Conservation (phyloP, 2,797 vertebrate species). For the Microchirus variegatus region DNA sequence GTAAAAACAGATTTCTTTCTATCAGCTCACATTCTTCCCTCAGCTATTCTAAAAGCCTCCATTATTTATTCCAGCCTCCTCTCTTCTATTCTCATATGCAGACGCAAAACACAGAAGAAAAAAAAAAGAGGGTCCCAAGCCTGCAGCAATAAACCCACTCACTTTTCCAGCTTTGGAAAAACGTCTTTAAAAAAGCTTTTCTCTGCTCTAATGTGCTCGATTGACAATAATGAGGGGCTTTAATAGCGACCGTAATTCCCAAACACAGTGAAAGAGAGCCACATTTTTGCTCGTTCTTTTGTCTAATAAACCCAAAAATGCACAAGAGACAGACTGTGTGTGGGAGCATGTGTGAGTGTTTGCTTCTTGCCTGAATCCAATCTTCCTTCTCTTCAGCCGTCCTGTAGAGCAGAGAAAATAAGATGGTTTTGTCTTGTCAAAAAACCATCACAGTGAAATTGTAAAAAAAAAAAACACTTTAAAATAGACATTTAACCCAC, state of each 20-base stretch:
- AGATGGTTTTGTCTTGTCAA: not conserved
- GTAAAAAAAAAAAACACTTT: too few relatives aligned
- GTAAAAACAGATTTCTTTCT: too few relatives aligned
- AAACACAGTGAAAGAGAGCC: conserved; percentile 31
- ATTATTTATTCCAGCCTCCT: not conserved
- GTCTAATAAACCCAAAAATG: conserved; percentile 32
- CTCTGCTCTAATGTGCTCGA: conserved; percentile 54
- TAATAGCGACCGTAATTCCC: conserved; percentile 50
- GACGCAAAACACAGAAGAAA: not conserved
- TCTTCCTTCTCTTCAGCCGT: conserved; percentile 95
- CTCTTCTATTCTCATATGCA: conserved; percentile 2
- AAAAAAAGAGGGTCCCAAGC: not conserved
- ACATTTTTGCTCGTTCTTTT: conserved; percentile 45
- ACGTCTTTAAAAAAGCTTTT: conserved; percentile 68
- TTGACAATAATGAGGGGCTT: conserved; percentile 57
- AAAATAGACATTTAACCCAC: not conserved
- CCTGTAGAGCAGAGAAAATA: conserved; percentile 76
- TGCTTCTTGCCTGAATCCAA: conserved; percentile 90
- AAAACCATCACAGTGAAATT: not conserved
- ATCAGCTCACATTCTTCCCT: too few relatives aligned
- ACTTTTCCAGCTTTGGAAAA: conserved; percentile 21
- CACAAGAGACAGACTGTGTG: conserved; percentile 12
- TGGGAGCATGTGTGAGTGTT: not conserved
- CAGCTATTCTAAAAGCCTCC: conserved; percentile 1
- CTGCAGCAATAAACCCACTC: conserved; percentile 1